These are phyloP conservation scores for Psophia crepitans DNA, from an alignment of 2,113 vertebrate species.

Conservation along the genomic window DNA sequence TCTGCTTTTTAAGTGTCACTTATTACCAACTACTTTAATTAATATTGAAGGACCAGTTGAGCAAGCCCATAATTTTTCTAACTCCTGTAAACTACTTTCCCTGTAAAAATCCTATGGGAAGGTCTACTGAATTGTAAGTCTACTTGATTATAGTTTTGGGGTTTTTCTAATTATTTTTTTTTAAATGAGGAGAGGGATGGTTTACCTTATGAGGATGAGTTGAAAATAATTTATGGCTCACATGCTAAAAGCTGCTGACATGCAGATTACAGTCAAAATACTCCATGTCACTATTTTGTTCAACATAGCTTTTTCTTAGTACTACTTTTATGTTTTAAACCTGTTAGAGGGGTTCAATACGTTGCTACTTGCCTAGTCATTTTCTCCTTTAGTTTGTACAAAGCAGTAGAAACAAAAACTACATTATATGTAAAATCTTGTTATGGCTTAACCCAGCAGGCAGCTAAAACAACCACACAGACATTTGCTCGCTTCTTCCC, in stretches of 20 bases:
- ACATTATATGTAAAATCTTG: not conserved
- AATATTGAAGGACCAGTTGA: not conserved
- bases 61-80: not conserved
- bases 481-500: too few species aligned
- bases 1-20: not conserved
- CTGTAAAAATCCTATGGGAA: not conserved
- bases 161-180: not conserved
- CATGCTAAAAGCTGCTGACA: not conserved
- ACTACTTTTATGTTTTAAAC: not conserved
- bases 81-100: not conserved
- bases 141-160: not conserved
- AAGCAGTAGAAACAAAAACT: not conserved
- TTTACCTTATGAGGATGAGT: not conserved
- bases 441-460: too few species aligned
- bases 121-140: not conserved
- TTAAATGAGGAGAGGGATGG: rapidly evolving
- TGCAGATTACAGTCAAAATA: not conserved
- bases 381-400: not conserved
- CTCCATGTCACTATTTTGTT: not conserved
- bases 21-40: not conserved
- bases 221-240: not conserved
- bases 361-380: not conserved
- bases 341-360: not conserved
- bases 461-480: too few species aligned
- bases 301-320: not conserved